Conservation (phyloP, 2,797 vertebrate genomes). For the Petrocephalus sullivani region DNA sequence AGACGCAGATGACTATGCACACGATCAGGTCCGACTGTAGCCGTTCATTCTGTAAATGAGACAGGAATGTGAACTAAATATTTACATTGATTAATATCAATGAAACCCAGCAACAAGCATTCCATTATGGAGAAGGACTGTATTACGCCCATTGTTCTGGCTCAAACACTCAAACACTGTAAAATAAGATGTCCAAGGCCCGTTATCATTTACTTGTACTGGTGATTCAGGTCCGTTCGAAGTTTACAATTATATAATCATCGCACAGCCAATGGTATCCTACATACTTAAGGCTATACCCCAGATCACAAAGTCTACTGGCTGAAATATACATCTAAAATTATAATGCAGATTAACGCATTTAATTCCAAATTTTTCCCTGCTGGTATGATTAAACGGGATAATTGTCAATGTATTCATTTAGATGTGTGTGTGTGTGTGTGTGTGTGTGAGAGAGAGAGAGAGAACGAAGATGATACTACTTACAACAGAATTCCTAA, state of each 20-base stretch:
- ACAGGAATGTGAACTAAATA: neutral
- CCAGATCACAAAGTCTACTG: neutral
- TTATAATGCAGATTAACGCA: neutral
- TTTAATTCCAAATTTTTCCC: too few relatives aligned
- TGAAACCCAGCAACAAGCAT: neutral
- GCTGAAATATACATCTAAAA: neutral
- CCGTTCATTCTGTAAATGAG: slow-evolving; percentile 78
- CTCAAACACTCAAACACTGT: neutral
- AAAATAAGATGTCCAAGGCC: neutral
- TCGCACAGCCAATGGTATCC: neutral
- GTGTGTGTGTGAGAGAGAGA: too few relatives aligned
- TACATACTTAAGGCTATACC: neutral
- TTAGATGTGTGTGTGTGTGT: neutral
- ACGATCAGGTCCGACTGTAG: slow-evolving; percentile 95
- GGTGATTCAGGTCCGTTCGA: neutral
- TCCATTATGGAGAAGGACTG: neutral
- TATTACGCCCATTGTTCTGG: neutral
- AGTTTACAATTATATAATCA: neutral
- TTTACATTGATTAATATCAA: neutral
- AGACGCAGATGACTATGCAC: slow-evolving; percentile 86
- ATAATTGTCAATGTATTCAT: neutral
- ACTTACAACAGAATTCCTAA: slow-evolving; percentile 91
- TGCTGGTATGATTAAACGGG: too few relatives aligned
- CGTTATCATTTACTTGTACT: neutral
- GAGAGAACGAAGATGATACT: neutral